Base-by-base conservation (phyloP, 1,140 invertebrate genomes). In the Rhopalosiphum maidis region DNA sequence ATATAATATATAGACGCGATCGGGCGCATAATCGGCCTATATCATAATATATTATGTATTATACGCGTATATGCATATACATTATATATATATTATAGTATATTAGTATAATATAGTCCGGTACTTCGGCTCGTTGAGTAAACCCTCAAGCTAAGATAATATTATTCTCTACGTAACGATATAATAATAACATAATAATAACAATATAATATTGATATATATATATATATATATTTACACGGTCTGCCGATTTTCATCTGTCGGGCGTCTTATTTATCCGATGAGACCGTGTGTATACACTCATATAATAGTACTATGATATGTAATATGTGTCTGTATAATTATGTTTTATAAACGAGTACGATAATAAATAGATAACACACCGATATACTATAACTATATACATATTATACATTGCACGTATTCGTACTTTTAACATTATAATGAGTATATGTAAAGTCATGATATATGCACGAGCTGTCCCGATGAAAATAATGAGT, bases 101-200 rank as follows among this genome's bases (percentile, higher is more conserved):
- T 22, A 60, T 60, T 51, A 60, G 25, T 30, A 18, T 18, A 18
- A 51, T n/a, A 68, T n/a, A 21, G 60, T 77, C 15, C 30, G 30
- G 60, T 30, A 68, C 60, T 68, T 30, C 11, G 60, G n/a, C 60
- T 30, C 60, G 60, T 77, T 77, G 60, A 77, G 60, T 77, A 77
- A 77, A 77, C 60, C 60, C 60, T 77, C 60, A 7, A 77, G 60
- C 60, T 77, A 77, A 77, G 60, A 77, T n/a, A 21, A n/a, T n/a
- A 77, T 77, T 18, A 77, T 77, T 77, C 2, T 77, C 2, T 15
- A 68, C 60, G 30, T 77, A 77, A 77, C 60, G 30, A 77, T 77
- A 77, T 77, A 77, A n/a, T 77, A 77, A 77, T 77, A n/a, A 68
- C n/a, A 77, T 35, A 77, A 77, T 77, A 77, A 77, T 77, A 77